Base-by-base conservation (phyloP, 2,888 invertebrate species). In the Eupithecia subfuscata region DNA sequence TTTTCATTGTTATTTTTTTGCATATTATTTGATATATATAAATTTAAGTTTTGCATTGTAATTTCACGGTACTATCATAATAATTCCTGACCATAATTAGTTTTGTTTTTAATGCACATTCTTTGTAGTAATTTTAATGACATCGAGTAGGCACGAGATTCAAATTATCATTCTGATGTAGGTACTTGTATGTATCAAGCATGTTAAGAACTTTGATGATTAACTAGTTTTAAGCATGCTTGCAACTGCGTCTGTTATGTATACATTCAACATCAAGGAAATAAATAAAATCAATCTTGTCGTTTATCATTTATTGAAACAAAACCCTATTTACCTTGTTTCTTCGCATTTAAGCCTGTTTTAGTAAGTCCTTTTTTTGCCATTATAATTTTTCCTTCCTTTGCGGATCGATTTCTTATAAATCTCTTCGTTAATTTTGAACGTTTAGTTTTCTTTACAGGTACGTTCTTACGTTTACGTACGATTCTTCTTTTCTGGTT, bases 261-360 rank as follows among this genome's bases (percentile, higher is more conserved):
- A 48, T 56, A 22, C 22, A 60, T 25, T 40, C 0, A 12, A 34
- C 5, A 67, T 34, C 37, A 40, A 67, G 71, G 71, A 52, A 67
- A 34, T 64, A 78, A 78, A 74, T 73, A 75, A 78, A 78, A 74
- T 63, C 22, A 71, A 30, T 18, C 30, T 43, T 68, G 18, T 70
- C 25, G 60, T 75, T 65, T 52, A 78, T 75, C 63, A 30, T 74
- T 77, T 75, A 77, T 70, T 71, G 1, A 67, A 70, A 43, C 30
- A 43, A 40, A 74, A 70, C 14, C 65, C 65, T 77, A 74, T 67
- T 74, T 74, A 77, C 73, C 78, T 75, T 71, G 64, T 34, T 30
- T 30, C 34, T 18, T 64, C 64, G 34, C 64, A 8, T 64, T 34
- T 63, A 30, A 30, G 64, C 30, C 22, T 34, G 34, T 18, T 14